Evolutionary conservation across 2,888 invertebrate species (phyloP), one percentile per base, ranked within the genome.

Genomic region (Synanthedon tipuliformis): DNA sequence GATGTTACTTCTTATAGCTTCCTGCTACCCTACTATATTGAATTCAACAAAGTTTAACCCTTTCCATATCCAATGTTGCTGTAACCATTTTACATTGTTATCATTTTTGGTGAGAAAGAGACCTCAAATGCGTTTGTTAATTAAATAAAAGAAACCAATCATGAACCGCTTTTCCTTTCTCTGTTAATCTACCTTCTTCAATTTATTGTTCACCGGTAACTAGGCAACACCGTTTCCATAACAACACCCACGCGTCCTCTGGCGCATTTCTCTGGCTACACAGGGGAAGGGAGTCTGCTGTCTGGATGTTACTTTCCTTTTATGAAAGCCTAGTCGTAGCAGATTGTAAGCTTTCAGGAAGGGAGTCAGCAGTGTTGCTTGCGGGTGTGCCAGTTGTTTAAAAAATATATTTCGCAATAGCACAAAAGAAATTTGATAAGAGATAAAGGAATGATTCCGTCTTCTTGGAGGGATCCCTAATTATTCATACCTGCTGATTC

Each of bases 261-360:
- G n/a, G n/a, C 66, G 66, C 69, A 70, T 71, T 76, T 78, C 77
- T 74, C 83, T 81, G 80, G 81, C 80, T 76, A 77, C 76, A 68
- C 65, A 61, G 67, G 64, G 64, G 73, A 67, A 74, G 10, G 8
- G 34, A 10, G 45, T 45, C 45, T 15, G 15, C 15, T 13, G 5
- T 15, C 45, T 13, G 45, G 45, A 15, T 15, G 45, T 45, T n/a
- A 5, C 45, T 60, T 59, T 48, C 41, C 1, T 16, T 56, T 76
- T 78, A 78, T 91, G 89, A 54, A 66, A 51, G 62, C 90, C 90
- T 89, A 73, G 73, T 89, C 72, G 68, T 69, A 81, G 81, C 88
- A 89, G 90, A 90, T 89, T 88, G 85, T 88, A 83, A 88, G 89
- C 90, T 91, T 90, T 91, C 91, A 91, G 91, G 90, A 91, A 90